Base-by-base conservation (phyloP, 2,888 invertebrate genomes). In the Tiliacea citrago region DNA sequence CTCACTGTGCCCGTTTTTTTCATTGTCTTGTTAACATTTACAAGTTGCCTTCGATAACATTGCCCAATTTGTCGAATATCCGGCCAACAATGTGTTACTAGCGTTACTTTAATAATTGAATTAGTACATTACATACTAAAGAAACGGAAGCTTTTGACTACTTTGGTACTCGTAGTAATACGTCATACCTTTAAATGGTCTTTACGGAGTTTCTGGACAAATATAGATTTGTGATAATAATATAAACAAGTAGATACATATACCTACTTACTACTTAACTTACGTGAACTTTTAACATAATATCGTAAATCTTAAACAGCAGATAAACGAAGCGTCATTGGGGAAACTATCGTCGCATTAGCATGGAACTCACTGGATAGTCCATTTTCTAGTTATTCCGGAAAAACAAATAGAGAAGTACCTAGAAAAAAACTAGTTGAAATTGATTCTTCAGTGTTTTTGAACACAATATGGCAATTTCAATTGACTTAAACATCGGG, bases 401-500 rank as follows among this genome's bases (percentile, higher is more conserved):
- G 39, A 49, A 18, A 49, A 58, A 18, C 2, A 16, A 61, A n/a
- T 16, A 6, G 21, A 9, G 21, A 24, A 10, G 9, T 42, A 24
- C 8, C 8, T 24, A 57, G 16, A 6, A n/a, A 6, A n/a, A 21
- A 68, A 55, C 1, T 35, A 13, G 2, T 16, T 49, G 6, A 0
- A 4, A 5, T 57, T 12, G 3, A 39, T 57, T 75, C 12, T 16
- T 39, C 2, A 12, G 18, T 29, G 1, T 5, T 47, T 62, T 68
- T 79, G 57, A n/a, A 62, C 0, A 0, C 0, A 0, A 24, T 21
- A 73, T 1, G 0, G 9, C 21, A 49, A 68, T 73, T 83, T 86
- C 10, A 7, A 0, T 0, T 0, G 0, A 0, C 0, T 0, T 5
- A 0, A 0, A 0, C 8, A 84, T 45, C 83, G 95, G 95, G 95